Percentiles rank a stretch among this genome's conserved stretches.
phyloP scores from a whole-genome alignment of 1,140 invertebrate species.

The Procambarus virginalis region DNA sequence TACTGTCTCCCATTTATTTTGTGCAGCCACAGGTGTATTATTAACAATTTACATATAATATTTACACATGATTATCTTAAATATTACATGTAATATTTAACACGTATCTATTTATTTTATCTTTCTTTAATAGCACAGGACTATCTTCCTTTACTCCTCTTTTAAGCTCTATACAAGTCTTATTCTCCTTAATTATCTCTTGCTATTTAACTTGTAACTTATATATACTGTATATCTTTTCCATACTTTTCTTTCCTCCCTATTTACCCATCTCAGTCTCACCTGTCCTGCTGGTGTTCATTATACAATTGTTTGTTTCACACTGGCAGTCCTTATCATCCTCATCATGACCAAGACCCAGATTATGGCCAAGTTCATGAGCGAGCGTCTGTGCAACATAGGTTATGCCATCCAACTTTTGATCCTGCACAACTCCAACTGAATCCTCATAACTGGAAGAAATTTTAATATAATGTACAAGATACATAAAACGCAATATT shows the following conservation, averaged over 20 bases:
- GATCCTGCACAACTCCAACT: conserved; percentile 8
- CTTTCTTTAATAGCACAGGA: too few relatives aligned
- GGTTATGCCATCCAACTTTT: not conserved
- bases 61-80: too few relatives aligned
- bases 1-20: too few relatives aligned
- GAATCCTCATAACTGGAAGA: not conserved
- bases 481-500: too few relatives aligned
- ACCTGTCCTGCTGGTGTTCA: not conserved
- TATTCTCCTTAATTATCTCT: not conserved
- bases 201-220: not conserved
- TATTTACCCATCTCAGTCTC: not conserved
- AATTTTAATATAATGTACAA: not conserved
- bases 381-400: not conserved
- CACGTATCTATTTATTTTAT: too few relatives aligned
- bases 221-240: not conserved
- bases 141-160: too few relatives aligned
- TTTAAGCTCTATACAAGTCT: not conserved
- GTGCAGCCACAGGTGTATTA: too few relatives aligned
- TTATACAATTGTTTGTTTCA: not conserved
- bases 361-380: conserved; percentile 3
- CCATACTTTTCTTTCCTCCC: not conserved
- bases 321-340: conserved; percentile 5
- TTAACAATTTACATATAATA: too few relatives aligned
- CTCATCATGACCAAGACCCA: conserved; percentile 11
- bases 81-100: too few relatives aligned